A percentile compares a stretch with the other conserved stretches of the same genome.
These are phyloP conservation scores for Gadopsis bispinosus DNA, from an alignment of 2,797 vertebrate species.

Conservation along the genomic window DNA sequence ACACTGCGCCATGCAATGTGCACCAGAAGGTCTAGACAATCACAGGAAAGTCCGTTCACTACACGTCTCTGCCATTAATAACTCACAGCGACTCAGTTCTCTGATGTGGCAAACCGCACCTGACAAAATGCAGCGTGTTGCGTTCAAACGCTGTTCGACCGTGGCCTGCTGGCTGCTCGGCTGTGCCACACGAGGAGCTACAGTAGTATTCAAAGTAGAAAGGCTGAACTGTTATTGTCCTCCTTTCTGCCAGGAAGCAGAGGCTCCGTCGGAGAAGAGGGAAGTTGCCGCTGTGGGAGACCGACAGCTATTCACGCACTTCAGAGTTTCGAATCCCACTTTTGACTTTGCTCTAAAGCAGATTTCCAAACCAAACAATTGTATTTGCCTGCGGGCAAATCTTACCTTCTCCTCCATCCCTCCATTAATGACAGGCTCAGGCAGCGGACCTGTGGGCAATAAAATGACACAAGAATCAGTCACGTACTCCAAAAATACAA, in stretches of 20 bases:
- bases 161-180: constrained; percentile 1
- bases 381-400: background rate
- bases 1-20: constrained; percentile 41
- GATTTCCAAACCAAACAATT: constrained; percentile 24
- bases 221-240: constrained; percentile 36
- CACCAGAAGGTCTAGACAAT: constrained; percentile 63
- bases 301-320: constrained; percentile 25
- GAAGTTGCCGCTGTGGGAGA: constrained; percentile 45
- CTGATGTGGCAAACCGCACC: constrained; percentile 20
- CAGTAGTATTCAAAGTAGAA: constrained; percentile 27
- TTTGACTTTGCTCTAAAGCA: constrained; percentile 26
- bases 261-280: constrained; percentile 17
- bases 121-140: background rate
- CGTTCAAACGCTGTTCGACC: constrained; percentile 22
- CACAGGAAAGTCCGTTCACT: constrained; percentile 61
- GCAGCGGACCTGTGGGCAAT: constrained; percentile 87
- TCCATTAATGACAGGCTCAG: constrained; percentile 90
- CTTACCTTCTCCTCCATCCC: constrained; percentile 91
- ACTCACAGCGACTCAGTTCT: constrained; percentile 32
- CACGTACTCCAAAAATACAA: background rate
- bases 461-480: constrained; percentile 39
- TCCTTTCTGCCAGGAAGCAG: constrained; percentile 46
- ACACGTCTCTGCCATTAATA: constrained; percentile 59
- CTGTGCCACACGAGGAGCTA: background rate
- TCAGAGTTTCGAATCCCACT: constrained; percentile 31